phyloP scores from a whole-genome alignment of 37 sponge, comb jelly and placozoan genomes.

The Spongia lamella region DNA sequence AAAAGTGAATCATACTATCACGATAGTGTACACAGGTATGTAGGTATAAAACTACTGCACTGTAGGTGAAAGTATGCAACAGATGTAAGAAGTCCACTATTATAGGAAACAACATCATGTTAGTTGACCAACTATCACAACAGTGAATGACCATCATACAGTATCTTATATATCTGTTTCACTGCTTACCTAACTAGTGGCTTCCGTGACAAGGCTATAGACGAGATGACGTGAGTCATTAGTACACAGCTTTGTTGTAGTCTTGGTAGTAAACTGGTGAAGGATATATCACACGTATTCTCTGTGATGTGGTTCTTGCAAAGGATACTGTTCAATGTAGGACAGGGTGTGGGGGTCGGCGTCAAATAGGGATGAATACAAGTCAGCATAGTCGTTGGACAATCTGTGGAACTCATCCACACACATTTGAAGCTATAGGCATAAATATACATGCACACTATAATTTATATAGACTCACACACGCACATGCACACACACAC shows the following conservation, averaged over 20 bases:
- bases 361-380: constrained; percentile 73
- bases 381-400: constrained; percentile 33
- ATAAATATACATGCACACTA: neutral
- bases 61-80: too few relatives aligned
- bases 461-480: neutral
- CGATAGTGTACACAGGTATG: too few relatives aligned
- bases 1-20: too few relatives aligned
- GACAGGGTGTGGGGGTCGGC: constrained; percentile 59
- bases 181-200: constrained; percentile 52
- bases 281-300: neutral
- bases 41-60: too few relatives aligned
- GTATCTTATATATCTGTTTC: neutral
- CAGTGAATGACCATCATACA: too few relatives aligned
- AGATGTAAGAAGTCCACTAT: too few relatives aligned
- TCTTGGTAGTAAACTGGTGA: neutral
- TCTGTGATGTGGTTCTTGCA: too few relatives aligned
- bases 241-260: constrained; percentile 60
- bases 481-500: neutral
- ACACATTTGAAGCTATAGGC: constrained; percentile 37
- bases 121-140: too few relatives aligned
- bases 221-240: constrained; percentile 60
- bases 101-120: too few relatives aligned
- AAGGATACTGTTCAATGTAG: constrained; percentile 72
- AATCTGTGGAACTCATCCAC: constrained; percentile 39
- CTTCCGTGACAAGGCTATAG: constrained; percentile 41